These are phyloP conservation scores for Epicampocera succincta DNA, from an alignment of 2,888 invertebrate genomes.

Conservation along the genomic window DNA sequence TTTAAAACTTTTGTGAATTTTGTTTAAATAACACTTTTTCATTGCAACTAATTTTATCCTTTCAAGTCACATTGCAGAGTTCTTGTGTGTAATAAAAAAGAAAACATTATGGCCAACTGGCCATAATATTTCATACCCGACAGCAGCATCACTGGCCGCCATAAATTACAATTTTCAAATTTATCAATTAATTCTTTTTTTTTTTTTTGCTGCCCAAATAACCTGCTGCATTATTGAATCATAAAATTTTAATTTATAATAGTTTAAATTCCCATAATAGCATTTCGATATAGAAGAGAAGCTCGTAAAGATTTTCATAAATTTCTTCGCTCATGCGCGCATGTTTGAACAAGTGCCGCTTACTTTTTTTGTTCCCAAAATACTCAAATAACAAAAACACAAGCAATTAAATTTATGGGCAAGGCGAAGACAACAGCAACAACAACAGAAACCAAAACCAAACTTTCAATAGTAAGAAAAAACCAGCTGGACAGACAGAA, in stretches of 20 bases:
- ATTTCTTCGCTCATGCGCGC: conserved; percentile 57
- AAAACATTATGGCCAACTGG: too few relatives aligned
- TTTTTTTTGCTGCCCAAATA: conserved; percentile 8
- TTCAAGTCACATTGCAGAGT: too few relatives aligned
- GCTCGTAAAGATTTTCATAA: conserved; percentile 55
- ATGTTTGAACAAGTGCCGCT: conserved; percentile 47
- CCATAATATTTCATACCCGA: not conserved
- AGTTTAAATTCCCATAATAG: conserved; percentile 55
- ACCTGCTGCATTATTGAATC: conserved; percentile 30
- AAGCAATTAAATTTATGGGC: conserved; percentile 57
- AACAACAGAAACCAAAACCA: conserved; percentile 18
- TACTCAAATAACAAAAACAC: conserved; percentile 55
- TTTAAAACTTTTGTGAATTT: too few relatives aligned
- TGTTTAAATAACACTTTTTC: too few relatives aligned
- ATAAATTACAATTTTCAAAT: conserved; percentile 34
- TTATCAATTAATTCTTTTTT: conserved; percentile 30
- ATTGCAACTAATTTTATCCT: too few relatives aligned
- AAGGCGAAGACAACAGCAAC: too few relatives aligned
- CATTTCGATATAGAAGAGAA: conserved; percentile 45
- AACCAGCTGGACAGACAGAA: not conserved
- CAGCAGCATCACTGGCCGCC: too few relatives aligned
- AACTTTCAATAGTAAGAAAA: conserved; percentile 5
- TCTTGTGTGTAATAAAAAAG: too few relatives aligned
- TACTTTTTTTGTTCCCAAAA: conserved; percentile 16
- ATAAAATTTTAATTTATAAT: conserved; percentile 60